phyloP scores from a whole-genome alignment of 1,140 invertebrate genomes.

The Drosophila teissieri region DNA sequence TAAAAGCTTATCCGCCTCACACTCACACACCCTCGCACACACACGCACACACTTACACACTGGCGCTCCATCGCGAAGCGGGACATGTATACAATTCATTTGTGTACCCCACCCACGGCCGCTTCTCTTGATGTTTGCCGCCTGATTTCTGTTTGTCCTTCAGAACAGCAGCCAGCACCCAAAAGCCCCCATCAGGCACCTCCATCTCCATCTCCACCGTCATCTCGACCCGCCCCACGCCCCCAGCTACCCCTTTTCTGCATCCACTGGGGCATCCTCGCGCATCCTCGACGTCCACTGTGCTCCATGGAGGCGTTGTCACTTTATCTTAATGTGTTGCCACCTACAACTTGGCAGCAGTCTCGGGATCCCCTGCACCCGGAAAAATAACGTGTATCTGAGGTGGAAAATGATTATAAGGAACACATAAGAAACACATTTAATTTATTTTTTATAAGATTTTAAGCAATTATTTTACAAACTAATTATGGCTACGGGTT shows the following conservation, averaged over 20 bases:
- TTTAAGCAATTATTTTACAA: too few relatives aligned
- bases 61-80: slow-evolving; percentile 14
- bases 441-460: too few relatives aligned
- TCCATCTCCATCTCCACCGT: neutral
- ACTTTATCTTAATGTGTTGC: slow-evolving; percentile 83
- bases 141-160: slow-evolving; percentile 80
- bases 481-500: too few relatives aligned
- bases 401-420: too few relatives aligned
- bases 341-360: slow-evolving; percentile 74
- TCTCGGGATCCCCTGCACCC: slow-evolving; percentile 6
- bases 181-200: neutral
- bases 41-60: neutral
- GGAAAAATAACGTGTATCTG: neutral
- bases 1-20: slow-evolving; percentile 62
- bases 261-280: slow-evolving; percentile 19
- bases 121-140: slow-evolving; percentile 59
- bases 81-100: slow-evolving; percentile 71
- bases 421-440: neutral
- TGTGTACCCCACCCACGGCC: slow-evolving; percentile 56
- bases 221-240: neutral
- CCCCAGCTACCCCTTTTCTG: slow-evolving; percentile 51
- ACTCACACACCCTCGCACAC: neutral
- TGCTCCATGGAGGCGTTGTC: slow-evolving; percentile 73
- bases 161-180: slow-evolving; percentile 32
- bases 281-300: slow-evolving; percentile 40